These are phyloP conservation scores for Spinus pinus DNA, from an alignment of 2,797 vertebrate genomes.

Conservation along the genomic window DNA sequence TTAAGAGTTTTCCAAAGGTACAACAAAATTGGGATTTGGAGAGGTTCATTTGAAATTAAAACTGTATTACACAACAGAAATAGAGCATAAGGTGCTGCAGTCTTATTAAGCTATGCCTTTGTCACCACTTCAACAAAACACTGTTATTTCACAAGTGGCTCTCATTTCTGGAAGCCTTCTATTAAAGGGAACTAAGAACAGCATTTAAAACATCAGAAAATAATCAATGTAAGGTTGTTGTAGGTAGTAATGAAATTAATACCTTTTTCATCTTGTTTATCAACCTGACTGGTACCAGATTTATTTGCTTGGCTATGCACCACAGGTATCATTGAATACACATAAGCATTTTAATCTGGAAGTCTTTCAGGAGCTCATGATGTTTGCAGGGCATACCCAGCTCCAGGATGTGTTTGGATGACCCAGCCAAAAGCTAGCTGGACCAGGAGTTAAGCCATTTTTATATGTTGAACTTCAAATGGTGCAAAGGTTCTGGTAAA, in stretches of 20 bases:
- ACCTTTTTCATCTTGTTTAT: slow-evolving; percentile 29
- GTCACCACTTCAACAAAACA: background rate
- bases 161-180: background rate
- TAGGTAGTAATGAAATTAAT: background rate
- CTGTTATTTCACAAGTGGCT: background rate
- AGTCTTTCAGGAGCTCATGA: slow-evolving; percentile 15
- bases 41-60: background rate
- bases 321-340: slow-evolving; percentile 31
- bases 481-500: background rate
- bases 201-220: background rate
- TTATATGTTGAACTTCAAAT: background rate
- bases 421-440: slow-evolving; percentile 25
- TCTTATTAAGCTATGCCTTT: background rate
- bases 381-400: slow-evolving; percentile 2
- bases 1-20: background rate
- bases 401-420: slow-evolving; percentile 45
- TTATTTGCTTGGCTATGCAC: slow-evolving; percentile 45
- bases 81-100: background rate
- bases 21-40: background rate
- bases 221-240: background rate
- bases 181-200: background rate
- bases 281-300: slow-evolving; percentile 39
- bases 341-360: slow-evolving; percentile 23
- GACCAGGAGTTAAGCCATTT: background rate
- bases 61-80: background rate